Evolutionary conservation across 2,888 invertebrate genomes (phyloP).

Genomic region (Lagria hirta): DNA sequence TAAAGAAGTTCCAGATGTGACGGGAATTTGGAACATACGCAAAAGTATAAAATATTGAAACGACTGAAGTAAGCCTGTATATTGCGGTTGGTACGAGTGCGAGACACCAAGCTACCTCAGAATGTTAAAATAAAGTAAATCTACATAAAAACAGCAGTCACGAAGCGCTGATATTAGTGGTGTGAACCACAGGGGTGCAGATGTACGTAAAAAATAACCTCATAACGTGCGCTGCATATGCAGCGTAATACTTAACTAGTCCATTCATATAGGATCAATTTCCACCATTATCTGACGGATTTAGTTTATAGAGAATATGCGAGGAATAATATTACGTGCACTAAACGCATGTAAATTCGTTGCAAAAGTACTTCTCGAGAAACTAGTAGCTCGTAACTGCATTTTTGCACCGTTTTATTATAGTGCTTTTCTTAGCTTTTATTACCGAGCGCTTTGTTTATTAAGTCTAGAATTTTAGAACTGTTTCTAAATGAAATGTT

Average conservation of each 20-base stretch:
- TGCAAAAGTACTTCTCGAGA: too few relatives aligned
- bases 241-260: conserved; percentile 12
- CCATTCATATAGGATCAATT: conserved; percentile 15
- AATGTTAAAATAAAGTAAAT: conserved; percentile 38
- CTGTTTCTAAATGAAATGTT: too few relatives aligned
- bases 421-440: too few relatives aligned
- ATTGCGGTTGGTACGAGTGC: conserved; percentile 14
- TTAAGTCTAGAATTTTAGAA: too few relatives aligned
- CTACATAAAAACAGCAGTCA: conserved; percentile 38
- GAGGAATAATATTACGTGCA: too few relatives aligned
- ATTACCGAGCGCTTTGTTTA: too few relatives aligned
- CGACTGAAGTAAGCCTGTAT: conserved; percentile 18
- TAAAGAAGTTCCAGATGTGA: background rate
- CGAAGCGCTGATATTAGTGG: conserved; percentile 38
- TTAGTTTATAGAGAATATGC: too few relatives aligned
- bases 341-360: too few relatives aligned
- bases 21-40: conserved; percentile 16
- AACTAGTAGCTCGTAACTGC: too few relatives aligned
- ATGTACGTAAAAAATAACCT: conserved; percentile 41
- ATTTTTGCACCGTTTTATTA: too few relatives aligned
- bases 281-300: conserved; percentile 6
- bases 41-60: conserved; percentile 23
- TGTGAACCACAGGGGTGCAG: conserved; percentile 36
- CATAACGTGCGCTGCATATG: conserved; percentile 38
- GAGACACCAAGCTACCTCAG: conserved; percentile 26